phyloP scores from a whole-genome alignment of 2,797 vertebrate species.

The Hydrocynus forskahlii region DNA sequence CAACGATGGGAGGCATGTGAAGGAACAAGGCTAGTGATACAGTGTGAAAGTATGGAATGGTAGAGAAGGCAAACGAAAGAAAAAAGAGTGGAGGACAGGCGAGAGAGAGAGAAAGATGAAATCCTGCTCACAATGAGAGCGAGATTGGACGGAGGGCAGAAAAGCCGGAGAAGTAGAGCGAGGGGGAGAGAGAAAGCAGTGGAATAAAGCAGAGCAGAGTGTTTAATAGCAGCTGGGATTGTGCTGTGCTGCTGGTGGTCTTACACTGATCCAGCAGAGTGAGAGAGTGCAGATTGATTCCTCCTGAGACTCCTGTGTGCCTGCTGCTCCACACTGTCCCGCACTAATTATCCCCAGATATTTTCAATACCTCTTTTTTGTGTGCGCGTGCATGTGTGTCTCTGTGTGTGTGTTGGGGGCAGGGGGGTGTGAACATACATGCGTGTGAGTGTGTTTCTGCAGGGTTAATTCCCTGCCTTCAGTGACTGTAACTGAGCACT shows the following conservation, averaged over 20 bases:
- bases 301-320: constrained; percentile 64
- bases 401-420: not conserved
- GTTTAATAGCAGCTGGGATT: constrained; percentile 46
- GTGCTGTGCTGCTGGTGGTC: constrained; percentile 25
- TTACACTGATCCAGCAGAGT: constrained; percentile 19
- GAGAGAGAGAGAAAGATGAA: constrained; percentile 2
- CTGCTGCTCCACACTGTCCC: constrained; percentile 46
- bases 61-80: not conserved
- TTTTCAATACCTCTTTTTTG: constrained; percentile 31
- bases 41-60: not conserved
- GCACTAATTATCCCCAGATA: constrained; percentile 47
- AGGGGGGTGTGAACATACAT: not conserved
- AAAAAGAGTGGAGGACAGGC: not conserved
- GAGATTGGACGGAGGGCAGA: constrained; percentile 21
- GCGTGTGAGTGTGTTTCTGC: constrained; percentile 3
- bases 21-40: constrained; percentile 33
- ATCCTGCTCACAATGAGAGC: constrained; percentile 14
- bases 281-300: constrained; percentile 57
- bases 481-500: constrained; percentile 33
- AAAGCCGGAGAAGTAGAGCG: not conserved
- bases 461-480: constrained; percentile 7
- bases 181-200: constrained; percentile 15
- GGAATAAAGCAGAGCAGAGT: constrained; percentile 20
- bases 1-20: constrained; percentile 6
- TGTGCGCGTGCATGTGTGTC: not conserved